Percentiles rank a stretch among this genome's conserved stretches.
Evolutionary conservation across 1,140 invertebrate species (phyloP).

Genomic region (Drosophila lacteicornis): DNA sequence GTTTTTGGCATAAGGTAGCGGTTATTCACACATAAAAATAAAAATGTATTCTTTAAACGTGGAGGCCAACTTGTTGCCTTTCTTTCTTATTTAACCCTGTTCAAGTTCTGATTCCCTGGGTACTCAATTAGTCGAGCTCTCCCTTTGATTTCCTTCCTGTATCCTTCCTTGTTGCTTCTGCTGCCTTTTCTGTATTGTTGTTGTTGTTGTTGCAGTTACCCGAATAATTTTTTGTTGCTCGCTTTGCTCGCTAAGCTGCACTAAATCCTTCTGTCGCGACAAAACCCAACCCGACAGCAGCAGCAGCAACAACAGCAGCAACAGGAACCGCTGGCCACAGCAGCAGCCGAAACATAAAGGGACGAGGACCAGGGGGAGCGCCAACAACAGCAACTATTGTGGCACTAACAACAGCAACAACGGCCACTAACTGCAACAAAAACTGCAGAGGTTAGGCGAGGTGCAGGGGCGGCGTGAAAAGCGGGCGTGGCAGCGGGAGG

Average conservation of each 20-base stretch:
- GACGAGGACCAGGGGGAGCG: background rate
- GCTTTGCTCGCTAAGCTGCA: constrained; percentile 61
- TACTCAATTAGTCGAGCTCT: constrained; percentile 23
- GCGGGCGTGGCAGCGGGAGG: background rate
- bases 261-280: constrained; percentile 73
- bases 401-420: constrained; percentile 1
- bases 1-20: no score
- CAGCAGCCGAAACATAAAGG: constrained; percentile 15
- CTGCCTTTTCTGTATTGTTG: constrained; percentile 2
- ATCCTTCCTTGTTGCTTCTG: constrained; percentile 5
- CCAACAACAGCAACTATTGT: constrained; percentile 12
- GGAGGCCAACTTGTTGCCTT: no score
- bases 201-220: constrained; percentile 12
- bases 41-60: background rate
- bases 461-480: constrained; percentile 16
- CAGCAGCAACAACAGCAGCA: constrained; percentile 36
- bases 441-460: constrained; percentile 22
- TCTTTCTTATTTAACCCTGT: background rate
- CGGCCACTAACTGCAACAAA: constrained; percentile 1
- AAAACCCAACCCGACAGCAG: constrained; percentile 45
- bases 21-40: no score
- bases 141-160: constrained; percentile 23
- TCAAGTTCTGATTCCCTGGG: background rate
- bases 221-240: constrained; percentile 50
- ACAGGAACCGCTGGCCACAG: constrained; percentile 38